Evolutionary conservation across 2,888 invertebrate genomes (phyloP).

Genomic region (Pelosia muscerda): DNA sequence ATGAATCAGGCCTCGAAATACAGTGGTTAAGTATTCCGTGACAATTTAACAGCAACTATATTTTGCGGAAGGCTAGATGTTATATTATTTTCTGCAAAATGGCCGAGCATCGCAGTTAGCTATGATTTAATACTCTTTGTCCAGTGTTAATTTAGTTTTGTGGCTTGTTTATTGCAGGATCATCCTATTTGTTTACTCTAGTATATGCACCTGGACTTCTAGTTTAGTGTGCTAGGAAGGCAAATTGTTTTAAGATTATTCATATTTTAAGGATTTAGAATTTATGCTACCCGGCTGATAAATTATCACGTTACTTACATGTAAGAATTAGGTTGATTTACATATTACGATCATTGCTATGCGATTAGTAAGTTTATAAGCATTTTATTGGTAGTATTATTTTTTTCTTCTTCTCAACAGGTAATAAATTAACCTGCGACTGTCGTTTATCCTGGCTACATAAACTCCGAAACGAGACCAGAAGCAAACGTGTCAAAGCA

Average conservation of each 20-base stretch:
- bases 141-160: conserved; percentile 58
- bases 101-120: conserved; percentile 58
- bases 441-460: conserved; percentile 94
- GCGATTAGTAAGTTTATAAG: not conserved
- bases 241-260: conserved; percentile 1
- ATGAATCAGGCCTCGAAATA: conserved; percentile 58
- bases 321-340: not conserved
- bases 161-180: conserved; percentile 51
- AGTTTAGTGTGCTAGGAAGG: conserved; percentile 14
- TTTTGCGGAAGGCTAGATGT: conserved; percentile 66
- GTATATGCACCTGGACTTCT: conserved; percentile 14
- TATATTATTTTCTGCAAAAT: conserved; percentile 67
- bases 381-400: not conserved
- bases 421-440: conserved; percentile 93
- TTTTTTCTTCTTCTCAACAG: too few relatives aligned
- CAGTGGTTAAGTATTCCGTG: conserved; percentile 53
- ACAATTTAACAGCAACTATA: conserved; percentile 70
- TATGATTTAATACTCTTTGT: conserved; percentile 68
- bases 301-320: not conserved
- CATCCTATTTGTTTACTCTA: conserved; percentile 35
- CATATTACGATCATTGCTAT: not conserved
- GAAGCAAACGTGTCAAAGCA: conserved; percentile 89
- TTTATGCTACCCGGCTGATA: not conserved
- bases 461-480: conserved; percentile 91
- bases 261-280: not conserved